These are phyloP conservation scores for Rhamphomyia laevipes DNA, from an alignment of 2,888 invertebrate genomes.

Conservation along the genomic window DNA sequence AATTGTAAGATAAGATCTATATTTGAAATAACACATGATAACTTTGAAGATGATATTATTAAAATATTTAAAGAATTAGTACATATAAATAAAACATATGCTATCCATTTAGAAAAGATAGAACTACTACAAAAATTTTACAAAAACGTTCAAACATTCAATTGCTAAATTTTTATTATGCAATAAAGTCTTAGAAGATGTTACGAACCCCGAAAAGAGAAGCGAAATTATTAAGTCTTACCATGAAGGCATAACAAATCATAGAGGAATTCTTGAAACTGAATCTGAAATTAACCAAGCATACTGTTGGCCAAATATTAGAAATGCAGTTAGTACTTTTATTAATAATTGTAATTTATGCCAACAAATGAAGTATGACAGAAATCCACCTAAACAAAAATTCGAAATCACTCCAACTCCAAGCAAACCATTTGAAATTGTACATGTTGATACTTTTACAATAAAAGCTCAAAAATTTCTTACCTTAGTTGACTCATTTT, in stretches of 20 bases:
- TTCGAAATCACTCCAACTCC: not conserved
- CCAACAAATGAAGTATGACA: too few species aligned
- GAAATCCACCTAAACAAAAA: not conserved
- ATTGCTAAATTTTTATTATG: not conserved
- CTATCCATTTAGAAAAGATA: not conserved
- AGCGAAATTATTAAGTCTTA: not conserved
- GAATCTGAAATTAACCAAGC: not conserved
- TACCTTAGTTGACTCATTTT: not conserved
- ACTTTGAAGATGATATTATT: not conserved
- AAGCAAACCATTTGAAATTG: not conserved
- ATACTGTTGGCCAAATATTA: not conserved
- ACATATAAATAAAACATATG: not conserved
- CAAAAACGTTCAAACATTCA: not conserved
- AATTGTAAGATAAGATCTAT: not conserved
- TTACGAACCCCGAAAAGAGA: not conserved
- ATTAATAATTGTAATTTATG: not conserved
- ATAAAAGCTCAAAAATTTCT: not conserved
- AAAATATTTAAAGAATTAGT: not conserved
- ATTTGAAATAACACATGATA: not conserved
- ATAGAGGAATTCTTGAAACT: not conserved
- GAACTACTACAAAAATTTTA: not conserved
- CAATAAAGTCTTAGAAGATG: not conserved
- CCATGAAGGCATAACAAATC: not conserved
- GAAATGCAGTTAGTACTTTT: not conserved
- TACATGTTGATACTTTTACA: not conserved